A percentile compares a stretch with the other conserved stretches of the same genome.
Conservation (phyloP, 2,113 vertebrate genomes). For the Typhlomys cinereus region DNA sequence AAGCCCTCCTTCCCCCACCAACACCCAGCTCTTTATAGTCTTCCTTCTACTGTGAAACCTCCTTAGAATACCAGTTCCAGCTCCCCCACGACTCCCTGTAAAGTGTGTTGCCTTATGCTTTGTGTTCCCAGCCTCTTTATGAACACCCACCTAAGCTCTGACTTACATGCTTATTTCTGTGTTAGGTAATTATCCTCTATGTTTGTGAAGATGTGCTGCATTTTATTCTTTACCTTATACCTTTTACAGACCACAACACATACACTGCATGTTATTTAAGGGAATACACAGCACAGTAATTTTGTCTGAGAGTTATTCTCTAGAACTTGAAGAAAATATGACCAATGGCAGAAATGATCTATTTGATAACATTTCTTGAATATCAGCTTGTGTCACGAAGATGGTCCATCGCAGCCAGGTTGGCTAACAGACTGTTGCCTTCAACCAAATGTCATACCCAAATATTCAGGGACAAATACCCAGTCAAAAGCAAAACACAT, state of each 20-base stretch:
- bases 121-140: not conserved
- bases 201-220: not conserved
- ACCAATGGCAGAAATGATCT: not conserved
- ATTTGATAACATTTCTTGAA: not conserved
- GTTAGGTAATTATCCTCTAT: not conserved
- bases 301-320: not conserved
- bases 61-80: not conserved
- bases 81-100: not conserved
- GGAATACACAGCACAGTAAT: not conserved
- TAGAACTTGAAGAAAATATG: slow-evolving; percentile 1
- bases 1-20: rapidly evolving
- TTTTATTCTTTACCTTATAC: not conserved
- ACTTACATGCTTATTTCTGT: not conserved
- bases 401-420: not conserved
- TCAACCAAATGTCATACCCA: not conserved
- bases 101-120: not conserved
- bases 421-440: not conserved
- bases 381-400: not conserved
- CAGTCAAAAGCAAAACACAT: not conserved
- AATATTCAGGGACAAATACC: not conserved
- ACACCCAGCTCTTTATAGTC: not conserved
- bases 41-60: not conserved
- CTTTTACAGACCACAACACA: not conserved
- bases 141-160: not conserved
- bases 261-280: not conserved